Conservation (phyloP, 2,888 invertebrate species). For the Lomographa bimaculata region DNA sequence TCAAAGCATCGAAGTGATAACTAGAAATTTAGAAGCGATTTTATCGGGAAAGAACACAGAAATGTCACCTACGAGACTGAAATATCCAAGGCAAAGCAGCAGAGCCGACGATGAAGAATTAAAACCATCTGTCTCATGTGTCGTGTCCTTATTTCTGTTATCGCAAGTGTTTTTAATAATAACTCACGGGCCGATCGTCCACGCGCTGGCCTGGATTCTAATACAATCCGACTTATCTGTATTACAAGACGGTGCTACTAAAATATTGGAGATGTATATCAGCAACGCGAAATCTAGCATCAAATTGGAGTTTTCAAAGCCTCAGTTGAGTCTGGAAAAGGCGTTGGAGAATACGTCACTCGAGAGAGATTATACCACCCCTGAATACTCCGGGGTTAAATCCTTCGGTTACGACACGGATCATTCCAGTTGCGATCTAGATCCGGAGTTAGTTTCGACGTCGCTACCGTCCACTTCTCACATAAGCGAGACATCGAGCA, state of each 20-base stretch:
- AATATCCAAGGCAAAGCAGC: conserved; percentile 55
- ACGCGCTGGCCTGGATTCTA: conserved; percentile 95
- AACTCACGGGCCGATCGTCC: conserved; percentile 94
- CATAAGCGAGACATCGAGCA: conserved; percentile 75
- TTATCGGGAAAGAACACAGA: conserved; percentile 83
- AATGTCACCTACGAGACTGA: conserved; percentile 68
- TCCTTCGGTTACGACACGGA: conserved; percentile 71
- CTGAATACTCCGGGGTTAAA: conserved; percentile 67
- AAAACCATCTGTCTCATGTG: conserved; percentile 92
- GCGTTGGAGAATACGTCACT: conserved; percentile 84
- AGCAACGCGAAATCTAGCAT: conserved; percentile 82
- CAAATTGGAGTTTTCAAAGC: conserved; percentile 87
- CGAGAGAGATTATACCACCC: conserved; percentile 74
- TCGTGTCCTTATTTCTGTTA: conserved; percentile 94
- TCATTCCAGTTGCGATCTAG: conserved; percentile 77
- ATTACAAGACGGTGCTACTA: conserved; percentile 87
- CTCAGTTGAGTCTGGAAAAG: conserved; percentile 90
- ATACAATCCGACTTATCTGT: conserved; percentile 91
- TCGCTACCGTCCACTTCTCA: conserved; percentile 81
- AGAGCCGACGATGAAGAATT: conserved; percentile 78
- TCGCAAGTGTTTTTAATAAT: conserved; percentile 98
- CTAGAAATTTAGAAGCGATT: conserved; percentile 86
- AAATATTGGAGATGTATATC: conserved; percentile 86
- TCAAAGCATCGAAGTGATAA: conserved; percentile 84
- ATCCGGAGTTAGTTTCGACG: conserved; percentile 75